Base-by-base conservation (phyloP, 2,797 vertebrate genomes). In the Lacerta bilineata region DNA sequence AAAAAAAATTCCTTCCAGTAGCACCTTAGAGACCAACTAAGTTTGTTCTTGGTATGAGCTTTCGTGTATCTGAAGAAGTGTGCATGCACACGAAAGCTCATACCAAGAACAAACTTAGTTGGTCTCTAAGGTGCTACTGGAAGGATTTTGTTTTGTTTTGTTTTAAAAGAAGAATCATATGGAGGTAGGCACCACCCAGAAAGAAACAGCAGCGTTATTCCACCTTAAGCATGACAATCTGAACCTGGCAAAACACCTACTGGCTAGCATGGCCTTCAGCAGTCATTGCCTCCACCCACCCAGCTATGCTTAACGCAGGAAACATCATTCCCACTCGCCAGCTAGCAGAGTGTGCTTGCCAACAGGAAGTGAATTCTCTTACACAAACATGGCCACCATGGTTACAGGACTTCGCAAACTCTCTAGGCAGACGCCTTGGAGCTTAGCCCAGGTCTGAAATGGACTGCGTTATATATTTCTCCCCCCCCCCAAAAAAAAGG, bases 401-500 rank as follows among this genome's bases (percentile, higher is more conserved):
- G 39, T 81, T 86, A 90, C 85, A 83, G 87, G 46, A 39, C 64
- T 88, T 83, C 0, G 2, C 80, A 91, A 94, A 77, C 71, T 87
- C 77, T 82, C 87, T 0, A 0, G 75, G 83, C 80, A 91, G 91
- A 89, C 20, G 78, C 8, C 29, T 77, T 87, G 92, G 92, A 93
- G 88, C 90, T 0, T 0, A 91, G 89, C 86, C 91, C 90, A 91
- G 87, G 82, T 83, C 90, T 92, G 79, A 89, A 93, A 89, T 2
- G 50, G 55, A 74, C 84, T 92, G 84, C 85, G 91, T 84, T 92
- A 95, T 89, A 86, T 64, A 75, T 84, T 78, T 85, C 50, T 55
- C 50, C 41, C 5, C 13, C 13, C 50, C 13, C 50, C 50, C 13
- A 13, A 59, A 74, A 91, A 75, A 83, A 64, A 50, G 29, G 72